A percentile compares a stretch with the other conserved stretches of the same genome.
Evolutionary conservation across 2,888 invertebrate species (phyloP).

Genomic region (Leptopilina drosophilae): DNA sequence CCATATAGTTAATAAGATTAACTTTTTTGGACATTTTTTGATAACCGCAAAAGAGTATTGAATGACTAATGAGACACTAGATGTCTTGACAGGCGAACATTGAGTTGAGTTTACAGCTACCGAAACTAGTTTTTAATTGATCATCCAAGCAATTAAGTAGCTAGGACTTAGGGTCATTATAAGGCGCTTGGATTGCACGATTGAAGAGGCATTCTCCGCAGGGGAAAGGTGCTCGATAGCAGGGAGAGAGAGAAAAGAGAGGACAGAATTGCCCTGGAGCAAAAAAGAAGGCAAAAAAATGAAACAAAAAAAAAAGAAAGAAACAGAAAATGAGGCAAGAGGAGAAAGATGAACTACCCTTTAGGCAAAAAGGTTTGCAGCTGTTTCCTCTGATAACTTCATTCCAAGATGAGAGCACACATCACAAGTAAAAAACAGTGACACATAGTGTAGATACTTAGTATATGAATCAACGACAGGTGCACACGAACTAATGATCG

Average conservation of each 20-base stretch:
- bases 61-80: slow-evolving; percentile 12
- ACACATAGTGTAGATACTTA: slow-evolving; percentile 11
- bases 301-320: neutral
- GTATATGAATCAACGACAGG: slow-evolving; percentile 44
- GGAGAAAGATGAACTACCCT: slow-evolving; percentile 46
- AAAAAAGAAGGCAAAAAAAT: neutral
- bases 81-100: neutral
- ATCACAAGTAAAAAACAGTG: slow-evolving; percentile 39
- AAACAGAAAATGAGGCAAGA: slow-evolving; percentile 42
- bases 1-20: neutral
- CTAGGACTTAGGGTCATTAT: slow-evolving; percentile 39
- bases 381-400: slow-evolving; percentile 61
- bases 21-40: neutral
- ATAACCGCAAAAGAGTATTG: neutral
- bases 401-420: slow-evolving; percentile 41
- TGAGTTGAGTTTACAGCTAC: slow-evolving; percentile 1
- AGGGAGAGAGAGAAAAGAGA: slow-evolving; percentile 15
- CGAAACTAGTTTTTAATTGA: slow-evolving; percentile 61
- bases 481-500: slow-evolving; percentile 53
- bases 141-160: slow-evolving; percentile 55
- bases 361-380: slow-evolving; percentile 58
- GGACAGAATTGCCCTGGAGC: slow-evolving; percentile 27
- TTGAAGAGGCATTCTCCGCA: neutral
- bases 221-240: neutral
- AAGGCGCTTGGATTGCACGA: neutral